A percentile compares a stretch with the other conserved stretches of the same genome.
Conservation (phyloP, 2,797 vertebrate genomes). For the Philypnodon macrostomus region DNA sequence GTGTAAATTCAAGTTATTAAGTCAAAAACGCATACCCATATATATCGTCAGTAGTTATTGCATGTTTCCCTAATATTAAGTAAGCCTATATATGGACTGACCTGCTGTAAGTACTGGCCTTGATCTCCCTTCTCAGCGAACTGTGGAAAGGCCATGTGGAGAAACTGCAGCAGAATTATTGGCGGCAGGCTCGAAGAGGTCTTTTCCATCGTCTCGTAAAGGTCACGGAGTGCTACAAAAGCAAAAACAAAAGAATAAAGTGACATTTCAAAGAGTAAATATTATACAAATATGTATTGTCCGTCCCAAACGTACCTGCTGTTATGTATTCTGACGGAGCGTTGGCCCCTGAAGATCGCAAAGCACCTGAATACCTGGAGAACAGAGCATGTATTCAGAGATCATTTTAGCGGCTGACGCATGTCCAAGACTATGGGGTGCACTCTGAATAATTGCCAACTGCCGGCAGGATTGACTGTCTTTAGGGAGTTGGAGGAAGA, state of each 20-base stretch:
- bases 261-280: too few species aligned
- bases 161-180: conserved; percentile 97
- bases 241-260: conserved; percentile 10
- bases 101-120: conserved; percentile 98
- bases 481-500: too few species aligned
- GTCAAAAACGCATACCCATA: too few species aligned
- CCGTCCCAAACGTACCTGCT: conserved; percentile 92
- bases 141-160: conserved; percentile 99
- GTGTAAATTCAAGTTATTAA: too few species aligned
- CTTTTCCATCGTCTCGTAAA: conserved; percentile 99
- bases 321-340: conserved; percentile 98
- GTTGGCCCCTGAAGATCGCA: conserved; percentile 92
- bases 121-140: conserved; percentile 98
- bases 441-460: too few species aligned
- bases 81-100: conserved; percentile 44
- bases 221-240: conserved; percentile 91
- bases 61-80: neutral
- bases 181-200: conserved; percentile 97
- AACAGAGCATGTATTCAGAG: too few species aligned
- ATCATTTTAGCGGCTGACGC: too few species aligned
- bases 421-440: too few species aligned
- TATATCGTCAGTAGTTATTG: too few species aligned
- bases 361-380: conserved; percentile 91
- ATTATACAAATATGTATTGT: too few species aligned
- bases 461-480: too few species aligned